phyloP scores from a whole-genome alignment of 30 jellyfish, hydroid and myxozoan species.

The Cassiopea andromeda region DNA sequence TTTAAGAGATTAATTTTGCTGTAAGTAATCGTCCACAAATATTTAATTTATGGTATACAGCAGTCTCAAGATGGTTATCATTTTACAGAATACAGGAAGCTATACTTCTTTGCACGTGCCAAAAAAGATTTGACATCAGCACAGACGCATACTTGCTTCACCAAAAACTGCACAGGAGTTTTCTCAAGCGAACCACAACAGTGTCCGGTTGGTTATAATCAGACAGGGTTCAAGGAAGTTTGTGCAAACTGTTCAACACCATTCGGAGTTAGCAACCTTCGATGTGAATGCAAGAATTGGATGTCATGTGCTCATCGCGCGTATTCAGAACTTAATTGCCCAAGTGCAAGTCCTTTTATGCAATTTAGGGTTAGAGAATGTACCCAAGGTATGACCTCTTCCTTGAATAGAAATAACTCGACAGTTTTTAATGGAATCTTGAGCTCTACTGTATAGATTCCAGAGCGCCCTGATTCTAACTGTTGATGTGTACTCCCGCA shows the following conservation, averaged over 20 bases:
- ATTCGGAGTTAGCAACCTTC: conserved; percentile 51
- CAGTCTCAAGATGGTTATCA: neutral
- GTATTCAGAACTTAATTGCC: conserved; percentile 62
- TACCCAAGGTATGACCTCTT: conserved; percentile 66
- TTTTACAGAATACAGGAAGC: conserved; percentile 50
- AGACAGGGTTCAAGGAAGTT: conserved; percentile 39
- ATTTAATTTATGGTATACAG: no score
- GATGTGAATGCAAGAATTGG: conserved; percentile 85
- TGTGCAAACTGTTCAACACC: conserved; percentile 83
- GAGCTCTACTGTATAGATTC: no score
- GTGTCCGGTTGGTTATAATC: conserved; percentile 86
- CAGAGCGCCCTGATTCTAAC: no score
- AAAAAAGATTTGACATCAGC: neutral
- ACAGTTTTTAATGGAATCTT: no score
- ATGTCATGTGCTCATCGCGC: conserved; percentile 92
- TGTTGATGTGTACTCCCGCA: no score
- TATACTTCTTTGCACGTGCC: conserved; percentile 61
- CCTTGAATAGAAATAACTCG: neutral
- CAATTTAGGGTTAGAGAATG: conserved; percentile 84
- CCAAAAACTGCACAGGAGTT: conserved; percentile 20
- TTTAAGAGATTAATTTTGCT: no score
- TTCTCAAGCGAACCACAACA: conserved; percentile 58
- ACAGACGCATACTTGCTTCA: conserved; percentile 37
- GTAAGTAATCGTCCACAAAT: no score
- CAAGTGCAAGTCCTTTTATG: conserved; percentile 58